phyloP scores from a whole-genome alignment of 2,888 invertebrate species.

The Erebia ligea region DNA sequence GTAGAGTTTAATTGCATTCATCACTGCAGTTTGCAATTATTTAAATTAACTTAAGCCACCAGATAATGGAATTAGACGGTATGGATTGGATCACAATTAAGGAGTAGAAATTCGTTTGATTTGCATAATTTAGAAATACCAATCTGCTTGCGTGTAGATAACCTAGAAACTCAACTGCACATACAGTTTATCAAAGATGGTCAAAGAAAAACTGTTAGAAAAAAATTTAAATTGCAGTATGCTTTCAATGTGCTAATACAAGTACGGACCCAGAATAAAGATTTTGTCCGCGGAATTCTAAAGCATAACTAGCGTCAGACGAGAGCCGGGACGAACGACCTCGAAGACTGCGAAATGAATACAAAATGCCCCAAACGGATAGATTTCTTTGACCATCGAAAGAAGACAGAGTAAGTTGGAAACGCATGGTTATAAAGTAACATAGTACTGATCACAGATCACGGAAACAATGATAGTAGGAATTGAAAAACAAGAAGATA shows the following conservation, averaged over 20 bases:
- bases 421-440: neutral
- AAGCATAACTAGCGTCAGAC: constrained; percentile 67
- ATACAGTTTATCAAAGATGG: constrained; percentile 13
- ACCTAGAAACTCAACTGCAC: constrained; percentile 5
- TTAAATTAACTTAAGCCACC: constrained; percentile 43
- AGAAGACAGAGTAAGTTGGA: constrained; percentile 17
- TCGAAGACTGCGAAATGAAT: constrained; percentile 70
- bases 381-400: constrained; percentile 50
- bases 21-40: constrained; percentile 47
- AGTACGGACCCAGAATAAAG: constrained; percentile 67
- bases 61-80: constrained; percentile 46
- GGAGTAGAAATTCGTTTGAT: constrained; percentile 21
- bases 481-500: too few relatives aligned
- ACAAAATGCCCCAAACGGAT: constrained; percentile 59
- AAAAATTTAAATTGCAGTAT: constrained; percentile 49
- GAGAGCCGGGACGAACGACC: constrained; percentile 82
- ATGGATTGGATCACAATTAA: constrained; percentile 42
- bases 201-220: constrained; percentile 27
- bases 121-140: neutral
- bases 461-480: too few relatives aligned
- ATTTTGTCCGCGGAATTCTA: constrained; percentile 62
- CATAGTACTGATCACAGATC: too few relatives aligned
- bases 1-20: constrained; percentile 38
- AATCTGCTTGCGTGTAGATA: neutral
- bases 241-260: constrained; percentile 72